Evolutionary conservation across 1,140 invertebrate species (phyloP), one percentile per base, ranked within the genome.

Genomic region (Subanguina moxae): DNA sequence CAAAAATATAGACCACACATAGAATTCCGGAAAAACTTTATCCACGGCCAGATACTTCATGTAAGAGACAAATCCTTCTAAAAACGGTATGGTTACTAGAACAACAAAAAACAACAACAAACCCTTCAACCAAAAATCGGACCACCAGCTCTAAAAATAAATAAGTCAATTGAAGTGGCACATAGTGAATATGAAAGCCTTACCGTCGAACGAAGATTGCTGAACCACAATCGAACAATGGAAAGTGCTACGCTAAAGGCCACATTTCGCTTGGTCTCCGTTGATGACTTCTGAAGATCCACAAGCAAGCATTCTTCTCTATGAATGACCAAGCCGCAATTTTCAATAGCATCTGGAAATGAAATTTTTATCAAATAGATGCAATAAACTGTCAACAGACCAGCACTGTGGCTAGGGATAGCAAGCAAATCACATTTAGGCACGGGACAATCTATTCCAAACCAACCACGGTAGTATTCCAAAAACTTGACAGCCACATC

Each of bases 241-340:
- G 96, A 93, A 83, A 95, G 93, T 0, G 89, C 88, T 28, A 94
- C 88, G 0, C 92, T 89, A 0, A 88, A 87, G 0, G 90, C 90
- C 0, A 92, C 88, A 0, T 88, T 82, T 64, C 90, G 88, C 76
- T 90, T 78, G 19, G 70, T 64, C 11, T 62, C 15, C 21, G 58
- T 77, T 9, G 80, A 78, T 0, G 90, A 89, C 1, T 89, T 86
- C 0, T 86, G 87, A 30, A 88, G 85, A 78, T 91, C 88, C 76
- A 89, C 90, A 25, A 92, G 85, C 76, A 92, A 87, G 0, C 88
- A 87, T 1, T 88, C 89, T 82, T 92, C 90, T 38, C 90, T 83
- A 83, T 91, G 94, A 0, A 90, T 93, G n/a, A 94, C 90, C 61
- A 96, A 84, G 11, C 93, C 92, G 91, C 92, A 94, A 79, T 88